Conservation (phyloP, 2,797 vertebrate genomes). For the Phataginus tricuspis region DNA sequence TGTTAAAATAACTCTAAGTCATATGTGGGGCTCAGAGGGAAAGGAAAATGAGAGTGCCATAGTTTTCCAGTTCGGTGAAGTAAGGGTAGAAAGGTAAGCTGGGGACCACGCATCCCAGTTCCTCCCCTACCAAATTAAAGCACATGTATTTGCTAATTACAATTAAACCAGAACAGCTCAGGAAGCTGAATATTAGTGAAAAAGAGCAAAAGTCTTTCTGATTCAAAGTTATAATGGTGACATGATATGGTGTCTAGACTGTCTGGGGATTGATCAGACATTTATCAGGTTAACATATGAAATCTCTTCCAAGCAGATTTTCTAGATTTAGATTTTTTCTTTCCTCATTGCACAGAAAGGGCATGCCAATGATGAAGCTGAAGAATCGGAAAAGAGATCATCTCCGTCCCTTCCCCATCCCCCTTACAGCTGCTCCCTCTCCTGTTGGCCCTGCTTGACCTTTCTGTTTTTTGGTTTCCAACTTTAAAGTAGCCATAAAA, state of each 20-base stretch:
- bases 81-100: background rate
- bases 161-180: background rate
- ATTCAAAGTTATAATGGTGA: background rate
- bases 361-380: background rate
- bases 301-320: background rate
- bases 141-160: background rate
- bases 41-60: background rate
- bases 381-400: background rate
- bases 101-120: background rate
- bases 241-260: background rate
- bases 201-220: background rate
- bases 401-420: accelerated
- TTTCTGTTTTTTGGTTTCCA: background rate
- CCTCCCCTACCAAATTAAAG: background rate
- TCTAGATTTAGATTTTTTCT: background rate
- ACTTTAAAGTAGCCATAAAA: conserved; percentile 24
- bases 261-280: background rate
- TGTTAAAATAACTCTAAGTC: background rate
- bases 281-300: background rate
- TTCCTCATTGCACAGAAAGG: background rate
- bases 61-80: background rate
- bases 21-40: background rate
- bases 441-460: background rate
- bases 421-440: background rate
- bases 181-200: background rate